Conservation (phyloP, 2,888 invertebrate genomes). For the Phengaris arion region DNA sequence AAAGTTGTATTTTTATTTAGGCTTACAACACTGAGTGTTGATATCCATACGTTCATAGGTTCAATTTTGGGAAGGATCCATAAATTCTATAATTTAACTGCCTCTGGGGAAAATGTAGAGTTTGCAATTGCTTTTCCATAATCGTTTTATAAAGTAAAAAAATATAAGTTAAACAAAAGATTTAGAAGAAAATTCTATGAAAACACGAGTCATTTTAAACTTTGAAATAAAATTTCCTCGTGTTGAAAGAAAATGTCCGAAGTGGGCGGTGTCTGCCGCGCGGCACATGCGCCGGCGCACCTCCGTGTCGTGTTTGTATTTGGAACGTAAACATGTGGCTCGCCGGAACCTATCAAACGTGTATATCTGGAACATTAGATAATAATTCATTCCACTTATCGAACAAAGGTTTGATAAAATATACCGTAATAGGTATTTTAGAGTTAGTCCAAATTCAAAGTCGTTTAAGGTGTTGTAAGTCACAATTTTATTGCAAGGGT, state of each 20-base stretch:
- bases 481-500: not conserved
- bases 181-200: too few relatives aligned
- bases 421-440: not conserved
- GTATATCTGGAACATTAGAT: constrained; percentile 27
- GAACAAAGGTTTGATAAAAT: constrained; percentile 19
- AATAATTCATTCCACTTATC: constrained; percentile 18
- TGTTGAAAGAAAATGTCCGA: constrained; percentile 35
- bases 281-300: constrained; percentile 53
- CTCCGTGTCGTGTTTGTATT: constrained; percentile 58
- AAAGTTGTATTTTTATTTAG: too few relatives aligned
- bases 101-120: too few relatives aligned
- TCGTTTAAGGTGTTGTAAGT: not conserved
- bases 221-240: constrained; percentile 3
- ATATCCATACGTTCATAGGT: too few relatives aligned
- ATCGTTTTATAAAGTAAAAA: too few relatives aligned
- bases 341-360: constrained; percentile 47
- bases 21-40: too few relatives aligned
- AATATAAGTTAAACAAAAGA: too few relatives aligned
- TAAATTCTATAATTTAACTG: too few relatives aligned
- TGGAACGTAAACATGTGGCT: constrained; percentile 75
- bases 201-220: not conserved
- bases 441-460: not conserved
- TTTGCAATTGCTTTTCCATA: too few relatives aligned
- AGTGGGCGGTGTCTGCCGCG: constrained; percentile 67
- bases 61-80: too few relatives aligned